Evolutionary conservation across 2,113 vertebrate genomes (phyloP), one percentile per base, ranked within the genome.

Genomic region (Atherinomorus stipes): DNA sequence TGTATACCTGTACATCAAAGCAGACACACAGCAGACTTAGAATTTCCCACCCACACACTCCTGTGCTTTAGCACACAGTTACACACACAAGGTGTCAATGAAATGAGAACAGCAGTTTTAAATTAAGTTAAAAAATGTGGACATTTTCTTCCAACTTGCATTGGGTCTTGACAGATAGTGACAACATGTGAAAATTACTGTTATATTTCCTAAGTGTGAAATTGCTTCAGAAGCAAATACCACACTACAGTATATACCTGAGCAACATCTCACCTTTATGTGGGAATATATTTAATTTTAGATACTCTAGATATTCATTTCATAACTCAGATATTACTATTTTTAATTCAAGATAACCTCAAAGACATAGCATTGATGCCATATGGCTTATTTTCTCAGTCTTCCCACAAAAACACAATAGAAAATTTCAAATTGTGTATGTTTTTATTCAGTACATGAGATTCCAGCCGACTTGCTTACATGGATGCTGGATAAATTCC

Each of bases 11-110:
- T 57, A 12, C n/a, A 58, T 64, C 5, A 60, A 47, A 72, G 21
- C 37, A 54, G 22, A 53, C 42, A n/a, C 47, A 40, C 51, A 54
- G 25, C 31, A 34, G 12, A 54, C 25, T 21, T 63, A 76, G 70
- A 52, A 70, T 61, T 64, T 53, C n/a, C 49, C 76, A 44, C 70
- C 70, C 78, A 83, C 75, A 68, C 74, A 34, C n/a, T 22, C 0
- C 21, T 71, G 47, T n/a, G 47, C 57, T 44, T 72, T 57, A 11
- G 34, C 67, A 62, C 60, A 60, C 34, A n/a, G 53, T 65, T 31
- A 45, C 40, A 63, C 72, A 75, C 53, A 51, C 28, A 23, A 11
- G 56, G 23, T 67, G 78, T 65, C n/a, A 69, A 0, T 62, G 34
- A 64, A 72, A 66, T 34, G 64, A 76, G 63, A 76, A 37, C 58